Evolutionary conservation across 2,113 vertebrate genomes (phyloP).

Genomic region (Pachycephala philippinensis): DNA sequence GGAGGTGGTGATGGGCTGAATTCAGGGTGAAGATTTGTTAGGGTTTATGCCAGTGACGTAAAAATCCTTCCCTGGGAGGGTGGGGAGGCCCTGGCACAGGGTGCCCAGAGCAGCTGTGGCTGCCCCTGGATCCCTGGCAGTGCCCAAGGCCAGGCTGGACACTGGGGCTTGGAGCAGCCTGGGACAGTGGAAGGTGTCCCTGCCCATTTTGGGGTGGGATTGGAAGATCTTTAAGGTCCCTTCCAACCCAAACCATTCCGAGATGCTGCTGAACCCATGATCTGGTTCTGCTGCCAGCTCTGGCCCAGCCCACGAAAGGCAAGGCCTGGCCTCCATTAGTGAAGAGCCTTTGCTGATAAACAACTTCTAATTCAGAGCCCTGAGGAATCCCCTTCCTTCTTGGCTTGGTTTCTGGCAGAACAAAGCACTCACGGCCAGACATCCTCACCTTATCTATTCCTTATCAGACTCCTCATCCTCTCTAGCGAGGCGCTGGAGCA

Average conservation of each 20-base stretch:
- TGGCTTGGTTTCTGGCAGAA: not conserved
- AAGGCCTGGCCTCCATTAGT: not conserved
- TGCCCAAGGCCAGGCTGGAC: not conserved
- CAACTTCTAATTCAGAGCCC: not conserved
- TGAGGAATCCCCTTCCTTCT: not conserved
- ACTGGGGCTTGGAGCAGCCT: not conserved
- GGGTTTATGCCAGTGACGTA: not conserved
- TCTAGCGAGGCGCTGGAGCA: not conserved
- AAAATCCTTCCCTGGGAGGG: not conserved
- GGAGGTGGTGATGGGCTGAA: not conserved
- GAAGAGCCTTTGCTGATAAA: not conserved
- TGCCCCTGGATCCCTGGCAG: not conserved
- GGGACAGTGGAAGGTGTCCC: not conserved
- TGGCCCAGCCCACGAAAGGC: not conserved
- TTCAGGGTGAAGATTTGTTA: not conserved
- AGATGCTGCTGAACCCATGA: not conserved
- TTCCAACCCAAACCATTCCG: not conserved
- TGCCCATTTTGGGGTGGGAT: not conserved
- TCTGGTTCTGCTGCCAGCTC: not conserved
- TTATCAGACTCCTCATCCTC: not conserved
- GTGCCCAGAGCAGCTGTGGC: not conserved
- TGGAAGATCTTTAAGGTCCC: fast-evolving
- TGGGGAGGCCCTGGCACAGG: not conserved
- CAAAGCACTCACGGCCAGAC: not conserved
- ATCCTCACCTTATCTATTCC: not conserved